A percentile compares a stretch with the other conserved stretches of the same genome.
phyloP scores from a whole-genome alignment of 2,113 vertebrate genomes.

The Ptilonorhynchus violaceus region DNA sequence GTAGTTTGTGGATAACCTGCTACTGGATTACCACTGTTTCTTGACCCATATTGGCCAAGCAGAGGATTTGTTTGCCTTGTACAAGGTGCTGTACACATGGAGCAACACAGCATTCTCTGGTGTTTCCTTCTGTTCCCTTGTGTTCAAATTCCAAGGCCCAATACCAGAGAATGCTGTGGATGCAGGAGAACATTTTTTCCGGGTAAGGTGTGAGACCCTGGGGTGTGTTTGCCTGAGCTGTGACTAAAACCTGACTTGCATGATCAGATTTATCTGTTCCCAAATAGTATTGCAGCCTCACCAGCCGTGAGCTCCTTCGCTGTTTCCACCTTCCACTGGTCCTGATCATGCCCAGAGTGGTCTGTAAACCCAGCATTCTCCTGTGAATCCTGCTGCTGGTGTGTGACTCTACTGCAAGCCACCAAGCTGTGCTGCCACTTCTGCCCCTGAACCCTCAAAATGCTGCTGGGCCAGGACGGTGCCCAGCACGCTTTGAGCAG shows the following conservation, averaged over 20 bases:
- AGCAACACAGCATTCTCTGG: background rate
- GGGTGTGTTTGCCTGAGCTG: background rate
- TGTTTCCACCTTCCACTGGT: background rate
- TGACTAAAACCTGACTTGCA: background rate
- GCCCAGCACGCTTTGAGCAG: fast-evolving
- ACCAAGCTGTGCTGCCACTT: background rate
- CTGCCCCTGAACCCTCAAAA: background rate
- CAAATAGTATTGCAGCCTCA: background rate
- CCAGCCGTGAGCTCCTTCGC: background rate
- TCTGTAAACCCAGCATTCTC: background rate
- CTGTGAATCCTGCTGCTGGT: background rate
- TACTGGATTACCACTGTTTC: background rate
- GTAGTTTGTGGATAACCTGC: background rate
- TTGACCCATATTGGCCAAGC: background rate
- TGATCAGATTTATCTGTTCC: background rate
- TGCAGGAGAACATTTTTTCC: background rate
- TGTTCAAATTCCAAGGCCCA: background rate
- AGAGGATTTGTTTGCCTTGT: background rate
- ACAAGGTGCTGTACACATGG: background rate
- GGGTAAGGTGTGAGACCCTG: background rate
- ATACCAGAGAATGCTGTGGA: background rate
- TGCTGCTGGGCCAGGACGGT: background rate
- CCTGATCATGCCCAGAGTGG: background rate
- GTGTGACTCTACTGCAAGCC: background rate
- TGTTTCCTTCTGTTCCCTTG: background rate